Evolutionary conservation across 2,113 vertebrate genomes (phyloP).

Genomic region (Phalacrocorax brasilianus): DNA sequence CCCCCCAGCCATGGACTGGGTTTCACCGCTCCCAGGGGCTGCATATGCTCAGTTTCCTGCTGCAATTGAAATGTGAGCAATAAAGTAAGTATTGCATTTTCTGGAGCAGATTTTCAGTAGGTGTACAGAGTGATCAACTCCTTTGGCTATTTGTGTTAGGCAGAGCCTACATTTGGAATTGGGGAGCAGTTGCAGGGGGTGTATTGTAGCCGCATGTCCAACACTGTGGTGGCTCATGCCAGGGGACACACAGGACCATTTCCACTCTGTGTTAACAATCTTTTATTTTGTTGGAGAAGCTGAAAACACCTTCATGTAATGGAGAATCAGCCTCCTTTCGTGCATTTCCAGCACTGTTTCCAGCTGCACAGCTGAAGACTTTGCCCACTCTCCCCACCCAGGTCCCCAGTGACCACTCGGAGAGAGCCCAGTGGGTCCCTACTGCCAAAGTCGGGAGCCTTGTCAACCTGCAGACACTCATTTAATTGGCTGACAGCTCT

Average conservation of each 20-base stretch:
- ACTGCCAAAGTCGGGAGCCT: background rate
- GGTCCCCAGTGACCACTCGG: background rate
- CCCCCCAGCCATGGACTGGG: background rate
- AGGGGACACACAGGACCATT: background rate
- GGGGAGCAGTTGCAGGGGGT: background rate
- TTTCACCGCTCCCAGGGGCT: background rate
- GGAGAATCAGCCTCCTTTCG: background rate
- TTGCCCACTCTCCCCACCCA: background rate
- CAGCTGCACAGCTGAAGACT: background rate
- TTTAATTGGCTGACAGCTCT: background rate
- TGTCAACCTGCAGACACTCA: background rate
- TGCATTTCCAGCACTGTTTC: background rate
- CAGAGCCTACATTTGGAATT: background rate
- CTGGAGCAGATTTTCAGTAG: background rate
- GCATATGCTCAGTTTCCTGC: background rate
- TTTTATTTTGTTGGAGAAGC: background rate
- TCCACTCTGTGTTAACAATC: background rate
- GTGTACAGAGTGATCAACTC: background rate
- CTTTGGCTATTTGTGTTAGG: background rate
- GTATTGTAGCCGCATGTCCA: background rate
- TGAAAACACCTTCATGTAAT: background rate
- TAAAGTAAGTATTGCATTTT: background rate
- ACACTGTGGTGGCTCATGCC: background rate
- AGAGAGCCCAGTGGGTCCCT: background rate
- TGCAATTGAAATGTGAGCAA: background rate